Conservation (phyloP, 2,888 invertebrate genomes). For the Coenonympha arcania region DNA sequence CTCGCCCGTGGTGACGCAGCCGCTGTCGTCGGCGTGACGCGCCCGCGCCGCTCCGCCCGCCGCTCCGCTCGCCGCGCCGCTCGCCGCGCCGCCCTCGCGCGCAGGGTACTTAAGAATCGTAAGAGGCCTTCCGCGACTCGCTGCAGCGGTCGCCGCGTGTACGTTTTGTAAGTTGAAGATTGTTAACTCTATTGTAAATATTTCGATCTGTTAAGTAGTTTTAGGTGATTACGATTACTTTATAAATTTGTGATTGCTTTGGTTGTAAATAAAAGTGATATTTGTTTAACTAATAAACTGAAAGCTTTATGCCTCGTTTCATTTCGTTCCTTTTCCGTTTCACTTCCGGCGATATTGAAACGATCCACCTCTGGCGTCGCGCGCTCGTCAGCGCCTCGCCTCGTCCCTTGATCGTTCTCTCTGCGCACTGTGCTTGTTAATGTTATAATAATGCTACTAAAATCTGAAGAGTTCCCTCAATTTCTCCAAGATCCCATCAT, state of each 20-base stretch:
- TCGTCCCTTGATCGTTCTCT: too few species aligned
- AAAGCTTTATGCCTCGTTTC: conserved; percentile 54
- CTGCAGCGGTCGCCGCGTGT: conserved; percentile 32
- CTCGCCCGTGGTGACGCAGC: conserved; percentile 73
- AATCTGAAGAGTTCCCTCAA: too few species aligned
- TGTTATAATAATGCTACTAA: too few species aligned
- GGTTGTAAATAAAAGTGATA: conserved; percentile 75
- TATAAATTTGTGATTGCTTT: conserved; percentile 72
- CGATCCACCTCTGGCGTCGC: too few species aligned
- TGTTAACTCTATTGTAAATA: conserved; percentile 73
- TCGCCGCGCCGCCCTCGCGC: conserved; percentile 65
- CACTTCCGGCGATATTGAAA: too few species aligned
- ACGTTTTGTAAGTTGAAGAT: conserved; percentile 45
- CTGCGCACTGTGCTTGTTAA: too few species aligned
- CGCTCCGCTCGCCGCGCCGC: conserved; percentile 18
- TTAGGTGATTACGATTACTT: conserved; percentile 70
- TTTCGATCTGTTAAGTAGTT: conserved; percentile 73
- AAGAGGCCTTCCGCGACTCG: conserved; percentile 33
- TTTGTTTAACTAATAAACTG: conserved; percentile 73
- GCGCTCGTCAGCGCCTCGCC: too few species aligned
- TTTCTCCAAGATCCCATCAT: too few species aligned
- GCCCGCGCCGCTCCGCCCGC: conserved; percentile 58
- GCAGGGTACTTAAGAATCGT: conserved; percentile 26
- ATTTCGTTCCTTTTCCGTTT: conserved; percentile 5
- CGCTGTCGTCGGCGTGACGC: conserved; percentile 63